A percentile compares a stretch with the other conserved stretches of the same genome.
phyloP scores from a whole-genome alignment of 2,113 vertebrate species.

The Myotis davidii region DNA sequence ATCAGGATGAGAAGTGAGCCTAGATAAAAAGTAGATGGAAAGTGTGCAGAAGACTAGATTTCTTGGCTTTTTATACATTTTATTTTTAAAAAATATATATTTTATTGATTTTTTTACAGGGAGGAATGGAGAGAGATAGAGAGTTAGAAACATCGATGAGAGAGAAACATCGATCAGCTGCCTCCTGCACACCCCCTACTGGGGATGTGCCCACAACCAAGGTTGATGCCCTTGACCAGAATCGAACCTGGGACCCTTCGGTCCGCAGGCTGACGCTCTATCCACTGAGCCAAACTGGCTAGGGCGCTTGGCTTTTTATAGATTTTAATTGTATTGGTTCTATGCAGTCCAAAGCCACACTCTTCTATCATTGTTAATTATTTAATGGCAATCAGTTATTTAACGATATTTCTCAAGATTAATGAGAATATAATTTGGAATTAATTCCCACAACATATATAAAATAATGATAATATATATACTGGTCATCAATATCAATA shows the following conservation, averaged over 20 bases:
- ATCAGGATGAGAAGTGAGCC: not conserved
- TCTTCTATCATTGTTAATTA: conserved; percentile 11
- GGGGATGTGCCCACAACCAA: too few species aligned
- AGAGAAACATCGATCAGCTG: too few species aligned
- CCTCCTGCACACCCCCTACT: too few species aligned
- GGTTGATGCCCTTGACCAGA: too few species aligned
- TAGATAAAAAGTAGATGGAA: conserved; percentile 29
- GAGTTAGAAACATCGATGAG: too few species aligned
- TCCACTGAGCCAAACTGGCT: too few species aligned
- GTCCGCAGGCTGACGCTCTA: too few species aligned
- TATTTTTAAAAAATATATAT: too few species aligned
- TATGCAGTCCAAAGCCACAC: not conserved
- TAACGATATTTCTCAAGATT: conserved; percentile 22
- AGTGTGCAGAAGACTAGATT: not conserved
- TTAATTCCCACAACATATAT: not conserved
- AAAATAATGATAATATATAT: conserved; percentile 26
- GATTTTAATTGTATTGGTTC: conserved; percentile 53
- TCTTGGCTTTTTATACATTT: not conserved
- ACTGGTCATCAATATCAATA: conserved; percentile 11
- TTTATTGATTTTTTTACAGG: too few species aligned
- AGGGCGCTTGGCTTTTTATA: conserved; percentile 20
- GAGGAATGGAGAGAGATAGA: too few species aligned
- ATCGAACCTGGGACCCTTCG: too few species aligned
- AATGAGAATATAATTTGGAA: not conserved
- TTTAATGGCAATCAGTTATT: conserved; percentile 16